These are phyloP conservation scores for Coptodon rendalli DNA, from an alignment of 2,113 vertebrate species.

Conservation along the genomic window DNA sequence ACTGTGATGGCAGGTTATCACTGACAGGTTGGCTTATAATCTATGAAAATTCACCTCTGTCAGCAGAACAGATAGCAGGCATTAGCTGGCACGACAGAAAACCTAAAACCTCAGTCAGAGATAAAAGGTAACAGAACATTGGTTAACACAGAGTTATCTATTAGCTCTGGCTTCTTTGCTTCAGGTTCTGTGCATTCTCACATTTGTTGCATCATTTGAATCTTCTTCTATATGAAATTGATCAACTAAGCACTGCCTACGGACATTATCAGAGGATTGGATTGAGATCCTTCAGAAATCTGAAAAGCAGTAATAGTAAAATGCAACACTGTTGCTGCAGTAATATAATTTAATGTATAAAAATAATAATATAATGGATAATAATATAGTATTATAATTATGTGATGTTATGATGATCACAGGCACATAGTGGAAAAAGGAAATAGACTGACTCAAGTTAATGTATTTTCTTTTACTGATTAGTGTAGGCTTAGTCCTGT, in stretches of 20 bases:
- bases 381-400: not conserved
- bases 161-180: not conserved
- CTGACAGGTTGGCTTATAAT: not conserved
- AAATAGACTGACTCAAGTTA: not conserved
- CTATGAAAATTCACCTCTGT: not conserved
- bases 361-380: not conserved
- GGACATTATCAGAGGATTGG: not conserved
- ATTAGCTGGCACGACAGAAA: not conserved
- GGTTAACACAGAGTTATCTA: not conserved
- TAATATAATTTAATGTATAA: not conserved
- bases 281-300: not conserved
- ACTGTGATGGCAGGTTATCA: not conserved
- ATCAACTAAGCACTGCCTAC: not conserved
- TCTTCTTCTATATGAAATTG: not conserved
- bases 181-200: not conserved
- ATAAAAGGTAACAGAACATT: not conserved
- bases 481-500: fast-evolving
- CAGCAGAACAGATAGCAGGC: not conserved
- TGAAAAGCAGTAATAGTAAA: not conserved
- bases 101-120: not conserved
- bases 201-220: not conserved
- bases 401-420: not conserved
- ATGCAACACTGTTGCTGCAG: not conserved
- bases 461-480: not conserved
- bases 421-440: not conserved